A percentile compares a stretch with the other conserved stretches of the same genome.
These are phyloP conservation scores for Carterocephalus palaemon DNA, from an alignment of 2,888 invertebrate species.

Conservation along the genomic window DNA sequence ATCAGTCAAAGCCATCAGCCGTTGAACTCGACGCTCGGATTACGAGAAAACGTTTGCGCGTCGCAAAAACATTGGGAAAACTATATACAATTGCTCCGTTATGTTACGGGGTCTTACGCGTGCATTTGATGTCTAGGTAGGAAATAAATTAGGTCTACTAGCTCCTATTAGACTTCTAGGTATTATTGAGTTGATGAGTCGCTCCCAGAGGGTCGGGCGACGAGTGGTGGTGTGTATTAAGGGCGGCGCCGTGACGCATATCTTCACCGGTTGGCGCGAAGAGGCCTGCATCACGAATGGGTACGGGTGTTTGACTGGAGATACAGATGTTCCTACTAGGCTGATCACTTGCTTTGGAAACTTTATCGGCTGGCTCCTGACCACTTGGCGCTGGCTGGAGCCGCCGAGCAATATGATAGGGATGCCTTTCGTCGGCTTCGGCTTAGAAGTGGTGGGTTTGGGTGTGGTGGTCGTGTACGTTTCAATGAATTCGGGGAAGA, in stretches of 20 bases:
- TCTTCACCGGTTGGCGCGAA: conserved; percentile 50
- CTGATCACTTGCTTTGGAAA: conserved; percentile 50
- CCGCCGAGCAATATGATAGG: conserved; percentile 61
- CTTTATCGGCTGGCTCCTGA: conserved; percentile 49
- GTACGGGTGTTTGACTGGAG: conserved; percentile 62
- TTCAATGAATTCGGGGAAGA: conserved; percentile 65
- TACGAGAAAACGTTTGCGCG: conserved; percentile 25
- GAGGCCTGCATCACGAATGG: conserved; percentile 57
- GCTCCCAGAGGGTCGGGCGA: conserved; percentile 54
- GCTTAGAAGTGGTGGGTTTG: conserved; percentile 33
- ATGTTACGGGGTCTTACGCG: conserved; percentile 13
- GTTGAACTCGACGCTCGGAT: no score
- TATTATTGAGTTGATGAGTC: conserved; percentile 56
- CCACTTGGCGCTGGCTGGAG: conserved; percentile 51
- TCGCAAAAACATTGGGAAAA: conserved; percentile 37
- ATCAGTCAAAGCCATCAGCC: no score
- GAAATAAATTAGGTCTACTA: conserved; percentile 16
- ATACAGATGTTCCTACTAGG: conserved; percentile 59
- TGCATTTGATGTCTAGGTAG: conserved; percentile 18
- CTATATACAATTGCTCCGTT: conserved; percentile 30
- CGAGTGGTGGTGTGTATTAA: conserved; percentile 44
- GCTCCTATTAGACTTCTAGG: conserved; percentile 39
- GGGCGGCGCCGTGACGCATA: conserved; percentile 53
- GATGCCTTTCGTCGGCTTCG: conserved; percentile 42
- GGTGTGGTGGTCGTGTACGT: conserved; percentile 48